Evolutionary conservation across 2,888 invertebrate species (phyloP).

Genomic region (Diadegma fenestrale): DNA sequence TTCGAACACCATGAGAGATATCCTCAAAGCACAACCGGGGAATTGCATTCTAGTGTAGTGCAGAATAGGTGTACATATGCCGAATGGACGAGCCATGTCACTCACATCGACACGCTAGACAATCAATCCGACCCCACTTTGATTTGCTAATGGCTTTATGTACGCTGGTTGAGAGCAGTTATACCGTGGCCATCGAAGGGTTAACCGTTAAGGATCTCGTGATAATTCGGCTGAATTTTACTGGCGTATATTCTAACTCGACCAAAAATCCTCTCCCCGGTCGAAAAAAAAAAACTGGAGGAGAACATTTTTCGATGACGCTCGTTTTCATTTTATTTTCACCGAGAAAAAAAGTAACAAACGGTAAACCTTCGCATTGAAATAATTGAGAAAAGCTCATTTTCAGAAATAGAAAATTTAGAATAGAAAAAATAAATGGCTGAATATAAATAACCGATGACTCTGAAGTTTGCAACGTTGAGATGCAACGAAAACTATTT

Average conservation of each 20-base stretch:
- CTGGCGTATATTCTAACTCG: not conserved
- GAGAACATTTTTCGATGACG: too few relatives aligned
- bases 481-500: too few relatives aligned
- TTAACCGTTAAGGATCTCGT: constrained; percentile 50
- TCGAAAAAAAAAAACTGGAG: too few relatives aligned
- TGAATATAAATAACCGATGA: too few relatives aligned
- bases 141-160: not conserved
- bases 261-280: too few relatives aligned
- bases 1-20: constrained; percentile 41
- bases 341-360: too few relatives aligned
- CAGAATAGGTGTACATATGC: constrained; percentile 17
- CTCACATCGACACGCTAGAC: constrained; percentile 24
- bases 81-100: constrained; percentile 52
- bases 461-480: too few relatives aligned
- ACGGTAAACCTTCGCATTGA: too few relatives aligned
- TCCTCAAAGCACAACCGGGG: constrained; percentile 42
- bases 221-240: constrained; percentile 1
- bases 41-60: constrained; percentile 52
- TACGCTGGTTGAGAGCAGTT: constrained; percentile 38
- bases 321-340: too few relatives aligned
- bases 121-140: constrained; percentile 42
- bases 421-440: too few relatives aligned
- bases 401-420: too few relatives aligned
- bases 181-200: constrained; percentile 7
- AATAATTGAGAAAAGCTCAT: too few relatives aligned